Percentiles rank a stretch among this genome's conserved stretches.
These are phyloP conservation scores for Chiroxiphia lanceolata DNA, from an alignment of 2,797 vertebrate genomes.

Conservation along the genomic window DNA sequence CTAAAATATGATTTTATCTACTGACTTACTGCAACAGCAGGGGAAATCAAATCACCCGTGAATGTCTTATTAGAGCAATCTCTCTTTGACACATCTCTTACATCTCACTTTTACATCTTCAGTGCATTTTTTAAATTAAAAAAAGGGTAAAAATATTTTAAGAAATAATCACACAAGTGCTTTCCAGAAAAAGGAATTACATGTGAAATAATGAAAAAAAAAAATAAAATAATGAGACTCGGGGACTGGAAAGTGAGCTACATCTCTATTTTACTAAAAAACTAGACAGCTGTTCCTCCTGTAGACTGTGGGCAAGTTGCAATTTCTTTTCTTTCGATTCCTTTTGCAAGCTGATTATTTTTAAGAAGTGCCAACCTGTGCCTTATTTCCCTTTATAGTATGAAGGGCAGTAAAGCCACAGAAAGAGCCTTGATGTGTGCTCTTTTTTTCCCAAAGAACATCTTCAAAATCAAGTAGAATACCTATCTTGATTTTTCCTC, in stretches of 20 bases:
- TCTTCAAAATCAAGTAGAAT: background rate
- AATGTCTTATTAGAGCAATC: constrained; percentile 49
- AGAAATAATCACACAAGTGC: background rate
- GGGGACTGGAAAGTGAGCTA: background rate
- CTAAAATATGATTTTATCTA: constrained; percentile 55
- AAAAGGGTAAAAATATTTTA: constrained; percentile 18
- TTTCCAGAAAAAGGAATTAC: background rate
- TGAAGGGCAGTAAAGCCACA: background rate
- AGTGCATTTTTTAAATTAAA: background rate
- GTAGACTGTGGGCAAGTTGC: background rate
- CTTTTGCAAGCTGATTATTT: background rate
- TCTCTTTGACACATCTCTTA: constrained; percentile 24
- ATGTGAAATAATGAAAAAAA: background rate
- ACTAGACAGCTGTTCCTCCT: background rate
- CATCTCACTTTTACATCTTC: constrained; percentile 9
- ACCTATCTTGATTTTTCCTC: background rate
- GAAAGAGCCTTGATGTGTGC: background rate
- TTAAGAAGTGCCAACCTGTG: background rate
- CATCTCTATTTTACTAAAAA: background rate
- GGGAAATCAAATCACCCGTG: constrained; percentile 48
- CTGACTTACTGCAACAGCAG: constrained; percentile 19
- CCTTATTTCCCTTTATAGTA: background rate
- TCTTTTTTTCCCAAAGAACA: background rate
- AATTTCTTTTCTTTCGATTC: background rate
- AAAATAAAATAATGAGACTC: background rate